Conservation (phyloP, 2,888 invertebrate species). For the Oxytorus armatus region DNA sequence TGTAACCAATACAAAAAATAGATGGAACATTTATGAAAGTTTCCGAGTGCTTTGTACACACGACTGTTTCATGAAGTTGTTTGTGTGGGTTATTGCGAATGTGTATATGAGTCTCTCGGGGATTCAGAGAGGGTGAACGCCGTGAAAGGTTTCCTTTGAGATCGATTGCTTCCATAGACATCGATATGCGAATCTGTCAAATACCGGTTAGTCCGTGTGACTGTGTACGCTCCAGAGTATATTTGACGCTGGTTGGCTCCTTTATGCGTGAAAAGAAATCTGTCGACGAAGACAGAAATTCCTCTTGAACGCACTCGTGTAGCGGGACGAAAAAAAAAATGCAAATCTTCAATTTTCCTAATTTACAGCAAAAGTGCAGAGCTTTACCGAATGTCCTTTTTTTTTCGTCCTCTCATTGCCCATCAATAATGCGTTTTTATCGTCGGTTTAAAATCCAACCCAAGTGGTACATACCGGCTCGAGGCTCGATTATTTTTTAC, state of each 20-base stretch:
- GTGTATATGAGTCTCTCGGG: conserved; percentile 2
- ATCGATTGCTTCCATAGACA: conserved; percentile 49
- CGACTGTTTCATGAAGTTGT: conserved; percentile 9
- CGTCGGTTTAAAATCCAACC: not conserved
- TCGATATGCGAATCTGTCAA: conserved; percentile 48
- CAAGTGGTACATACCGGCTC: not conserved
- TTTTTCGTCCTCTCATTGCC: too few species aligned
- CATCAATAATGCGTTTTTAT: too few species aligned
- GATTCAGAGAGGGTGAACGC: conserved; percentile 30
- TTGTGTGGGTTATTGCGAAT: conserved; percentile 32
- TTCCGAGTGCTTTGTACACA: conserved; percentile 21
- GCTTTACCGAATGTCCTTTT: too few species aligned
- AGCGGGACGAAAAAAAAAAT: too few species aligned
- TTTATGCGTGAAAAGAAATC: conserved; percentile 10
- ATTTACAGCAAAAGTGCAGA: too few species aligned
- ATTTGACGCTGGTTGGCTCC: too few species aligned
- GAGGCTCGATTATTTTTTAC: too few species aligned
- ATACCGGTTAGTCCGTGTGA: conserved; percentile 32
- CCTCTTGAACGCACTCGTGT: too few species aligned
- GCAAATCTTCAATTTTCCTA: too few species aligned
- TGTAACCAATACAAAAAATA: too few species aligned
- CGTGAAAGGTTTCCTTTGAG: conserved; percentile 50
- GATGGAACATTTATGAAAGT: conserved; percentile 51
- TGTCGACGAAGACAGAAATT: too few species aligned
- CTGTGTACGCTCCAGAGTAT: conserved; percentile 6